These are phyloP conservation scores for Trachelus stipa DNA, from an alignment of 2,888 invertebrate species.

Conservation along the genomic window DNA sequence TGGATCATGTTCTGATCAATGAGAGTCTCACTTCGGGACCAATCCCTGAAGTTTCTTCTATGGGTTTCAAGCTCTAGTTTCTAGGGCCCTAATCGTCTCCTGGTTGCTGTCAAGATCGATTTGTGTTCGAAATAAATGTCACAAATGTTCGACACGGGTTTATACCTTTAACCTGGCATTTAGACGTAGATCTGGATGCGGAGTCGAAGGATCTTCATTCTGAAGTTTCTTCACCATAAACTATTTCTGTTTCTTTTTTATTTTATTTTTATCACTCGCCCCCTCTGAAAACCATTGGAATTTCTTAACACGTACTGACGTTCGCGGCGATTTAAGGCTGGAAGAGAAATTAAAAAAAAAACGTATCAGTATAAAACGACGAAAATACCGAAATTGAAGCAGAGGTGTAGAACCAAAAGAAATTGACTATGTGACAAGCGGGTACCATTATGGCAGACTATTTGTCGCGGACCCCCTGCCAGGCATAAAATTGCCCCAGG, in stretches of 20 bases:
- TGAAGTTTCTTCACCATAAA: not conserved
- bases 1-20: not conserved
- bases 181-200: not conserved
- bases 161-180: not conserved
- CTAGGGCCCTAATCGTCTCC: not conserved
- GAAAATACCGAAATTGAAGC: not conserved
- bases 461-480: conserved; percentile 9
- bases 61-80: not conserved
- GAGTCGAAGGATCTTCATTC: not conserved
- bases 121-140: conserved; percentile 2
- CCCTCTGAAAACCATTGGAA: not conserved
- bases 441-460: not conserved
- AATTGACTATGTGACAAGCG: not conserved
- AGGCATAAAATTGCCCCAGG: not conserved
- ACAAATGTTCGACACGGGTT: not conserved
- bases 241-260: not conserved
- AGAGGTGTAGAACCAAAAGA: not conserved
- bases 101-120: not conserved
- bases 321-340: not conserved
- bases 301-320: not conserved
- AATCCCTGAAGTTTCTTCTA: not conserved
- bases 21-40: not conserved
- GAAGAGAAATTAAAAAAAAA: not conserved
- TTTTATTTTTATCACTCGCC: not conserved
- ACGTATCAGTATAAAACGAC: not conserved